These are phyloP conservation scores for Thymallus thymallus DNA, from an alignment of 2,113 vertebrate species.

Conservation along the genomic window DNA sequence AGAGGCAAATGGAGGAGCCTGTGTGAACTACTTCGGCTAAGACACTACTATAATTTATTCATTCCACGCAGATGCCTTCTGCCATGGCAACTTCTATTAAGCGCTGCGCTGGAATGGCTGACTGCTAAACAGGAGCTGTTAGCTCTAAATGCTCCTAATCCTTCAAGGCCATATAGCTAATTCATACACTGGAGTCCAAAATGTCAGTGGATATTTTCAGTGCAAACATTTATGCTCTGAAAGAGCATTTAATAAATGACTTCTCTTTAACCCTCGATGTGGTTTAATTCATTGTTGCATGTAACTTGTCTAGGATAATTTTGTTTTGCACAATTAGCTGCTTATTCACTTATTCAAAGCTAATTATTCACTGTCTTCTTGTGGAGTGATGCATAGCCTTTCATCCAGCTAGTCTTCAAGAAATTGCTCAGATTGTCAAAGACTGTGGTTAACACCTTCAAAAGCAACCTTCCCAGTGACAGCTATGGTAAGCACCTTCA, in stretches of 20 bases:
- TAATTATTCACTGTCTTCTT: too few relatives aligned
- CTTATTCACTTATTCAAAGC: too few relatives aligned
- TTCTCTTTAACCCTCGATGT: neutral
- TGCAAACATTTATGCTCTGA: conserved; percentile 7
- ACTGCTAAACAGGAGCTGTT: conserved; percentile 56
- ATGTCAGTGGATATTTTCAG: conserved; percentile 10
- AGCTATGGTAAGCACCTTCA: neutral
- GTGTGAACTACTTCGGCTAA: conserved; percentile 45
- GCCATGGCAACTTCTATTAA: conserved; percentile 66
- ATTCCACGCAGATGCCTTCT: conserved; percentile 63
- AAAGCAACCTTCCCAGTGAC: too few relatives aligned
- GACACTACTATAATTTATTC: conserved; percentile 62
- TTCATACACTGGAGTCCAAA: conserved; percentile 16
- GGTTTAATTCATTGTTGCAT: too few relatives aligned
- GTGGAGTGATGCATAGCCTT: too few relatives aligned
- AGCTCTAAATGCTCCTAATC: conserved; percentile 26
- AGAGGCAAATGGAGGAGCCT: conserved; percentile 15
- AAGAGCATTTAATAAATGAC: neutral
- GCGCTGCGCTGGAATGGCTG: conserved; percentile 28
- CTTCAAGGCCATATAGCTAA: conserved; percentile 14
- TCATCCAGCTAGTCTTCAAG: too few relatives aligned
- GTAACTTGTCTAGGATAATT: too few relatives aligned
- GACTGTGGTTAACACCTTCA: too few relatives aligned
- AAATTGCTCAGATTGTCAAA: too few relatives aligned
- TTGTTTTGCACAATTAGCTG: too few relatives aligned